Evolutionary conservation across 2,113 vertebrate genomes (phyloP), one percentile per base, ranked within the genome.

Genomic region (Ammodytes dubius): DNA sequence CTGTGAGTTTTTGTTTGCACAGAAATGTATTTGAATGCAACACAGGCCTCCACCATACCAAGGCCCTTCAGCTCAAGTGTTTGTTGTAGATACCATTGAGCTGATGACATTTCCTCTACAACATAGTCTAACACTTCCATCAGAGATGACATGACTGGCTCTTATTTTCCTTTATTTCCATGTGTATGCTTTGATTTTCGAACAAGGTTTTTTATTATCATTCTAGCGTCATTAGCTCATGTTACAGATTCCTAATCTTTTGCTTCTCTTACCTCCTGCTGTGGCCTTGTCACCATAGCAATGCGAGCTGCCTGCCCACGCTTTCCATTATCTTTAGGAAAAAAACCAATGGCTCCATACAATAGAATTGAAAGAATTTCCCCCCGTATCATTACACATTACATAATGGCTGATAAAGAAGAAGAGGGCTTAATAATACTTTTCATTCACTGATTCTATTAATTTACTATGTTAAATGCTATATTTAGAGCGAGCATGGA

Each of bases 241-340:
- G 43, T 58, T 74, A 47, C 58, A 82, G 45, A 71, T 65, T 84
- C 46, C 66, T 60, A 5, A 63, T 59, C 45, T 10, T 75, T 58
- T 70, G 45, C 59, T 19, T 61, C 59, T 68, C 49, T 67, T 69
- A 40, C 74, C 58, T 75, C 73, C 64, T 75, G 72, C 74, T 77
- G 76, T 59, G 68, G n/a, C 70, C 61, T 77, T 68, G 73, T 88
- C 60, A 45, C 79, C 79, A 87, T 85, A 80, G 79, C 69, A 53
- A 82, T 74, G 27, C 49, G 56, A 68, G 58, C 70, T 17, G 49
- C 63, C 71, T 47, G 74, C 80, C 71, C 70, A 84, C 74, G 1
- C 79, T 68, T 40, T 81, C 43, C 13, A 37, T 77, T 56, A 68
- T 49, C 40, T 43, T 56, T 65, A 0, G 27, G 27, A 27, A 27